These are phyloP conservation scores for Caenorhabditis uteleia DNA, from an alignment of 2,888 invertebrate genomes.

Conservation along the genomic window DNA sequence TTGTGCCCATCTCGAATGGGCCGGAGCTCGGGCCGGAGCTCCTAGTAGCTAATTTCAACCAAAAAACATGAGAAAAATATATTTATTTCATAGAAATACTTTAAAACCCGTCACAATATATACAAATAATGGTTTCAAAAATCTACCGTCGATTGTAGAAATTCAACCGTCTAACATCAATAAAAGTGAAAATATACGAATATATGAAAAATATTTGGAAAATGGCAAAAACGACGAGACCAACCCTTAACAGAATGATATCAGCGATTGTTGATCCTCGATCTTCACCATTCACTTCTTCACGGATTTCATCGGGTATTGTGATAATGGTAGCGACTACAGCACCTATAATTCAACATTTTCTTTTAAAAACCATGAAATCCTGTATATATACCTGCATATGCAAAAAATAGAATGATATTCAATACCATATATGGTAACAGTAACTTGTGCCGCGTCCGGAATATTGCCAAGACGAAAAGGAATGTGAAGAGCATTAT, in stretches of 20 bases:
- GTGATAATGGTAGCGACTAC: constrained; percentile 34
- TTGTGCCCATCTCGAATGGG: too few species aligned
- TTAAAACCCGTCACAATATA: background rate
- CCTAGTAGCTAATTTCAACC: too few species aligned
- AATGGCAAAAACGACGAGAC: constrained; percentile 14
- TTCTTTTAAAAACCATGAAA: background rate
- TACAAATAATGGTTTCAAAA: background rate
- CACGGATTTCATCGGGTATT: constrained; percentile 35
- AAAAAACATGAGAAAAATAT: too few species aligned
- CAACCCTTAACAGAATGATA: constrained; percentile 28
- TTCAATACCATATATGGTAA: constrained; percentile 36
- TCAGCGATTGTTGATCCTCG: constrained; percentile 31
- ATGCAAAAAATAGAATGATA: constrained; percentile 35
- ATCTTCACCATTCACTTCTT: constrained; percentile 38
- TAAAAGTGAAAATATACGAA: constrained; percentile 27
- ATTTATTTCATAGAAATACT: too few species aligned
- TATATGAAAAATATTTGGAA: constrained; percentile 36
- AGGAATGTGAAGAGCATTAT: constrained; percentile 22
- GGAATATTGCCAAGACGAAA: constrained; percentile 30
- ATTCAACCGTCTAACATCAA: constrained; percentile 28
- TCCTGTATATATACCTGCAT: constrained; percentile 33
- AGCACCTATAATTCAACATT: constrained; percentile 13
- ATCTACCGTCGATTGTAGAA: constrained; percentile 27
- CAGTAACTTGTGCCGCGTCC: constrained; percentile 23
- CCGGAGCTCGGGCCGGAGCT: too few species aligned